Conservation (phyloP, 2,888 invertebrate species). For the Harpalus rufipes region DNA sequence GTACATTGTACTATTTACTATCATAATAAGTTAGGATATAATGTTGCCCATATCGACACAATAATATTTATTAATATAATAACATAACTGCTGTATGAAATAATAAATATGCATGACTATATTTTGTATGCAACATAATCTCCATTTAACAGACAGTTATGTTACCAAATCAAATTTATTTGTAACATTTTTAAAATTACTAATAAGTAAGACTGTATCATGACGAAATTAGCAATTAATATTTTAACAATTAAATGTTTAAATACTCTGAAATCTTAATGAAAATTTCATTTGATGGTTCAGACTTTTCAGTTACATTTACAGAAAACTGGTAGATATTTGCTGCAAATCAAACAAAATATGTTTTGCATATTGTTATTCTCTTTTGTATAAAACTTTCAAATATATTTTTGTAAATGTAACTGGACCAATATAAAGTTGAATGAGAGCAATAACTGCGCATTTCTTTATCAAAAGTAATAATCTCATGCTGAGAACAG, state of each 20-base stretch:
- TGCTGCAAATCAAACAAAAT: conserved; percentile 47
- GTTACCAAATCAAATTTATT: conserved; percentile 56
- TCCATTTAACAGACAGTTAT: conserved; percentile 61
- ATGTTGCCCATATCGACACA: conserved; percentile 56
- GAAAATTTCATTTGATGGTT: conserved; percentile 62
- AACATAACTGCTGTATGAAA: conserved; percentile 49
- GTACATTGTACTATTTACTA: conserved; percentile 52
- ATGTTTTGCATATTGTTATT: conserved; percentile 39
- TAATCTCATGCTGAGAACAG: conserved; percentile 66
- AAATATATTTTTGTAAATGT: conserved; percentile 64
- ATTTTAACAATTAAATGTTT: conserved; percentile 57
- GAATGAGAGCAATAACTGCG: conserved; percentile 66
- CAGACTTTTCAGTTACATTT: conserved; percentile 59
- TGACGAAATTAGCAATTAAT: conserved; percentile 52
- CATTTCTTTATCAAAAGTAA: conserved; percentile 65
- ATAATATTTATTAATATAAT: conserved; percentile 50
- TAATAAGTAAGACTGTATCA: conserved; percentile 63
- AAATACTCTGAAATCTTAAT: conserved; percentile 35
- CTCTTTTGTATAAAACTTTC: conserved; percentile 26
- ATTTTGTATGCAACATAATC: conserved; percentile 57
- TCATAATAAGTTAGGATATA: conserved; percentile 60
- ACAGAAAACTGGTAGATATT: conserved; percentile 46
- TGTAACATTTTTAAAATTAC: conserved; percentile 56
- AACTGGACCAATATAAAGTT: conserved; percentile 63
- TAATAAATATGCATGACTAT: conserved; percentile 53